These are phyloP conservation scores for Melanitta fusca DNA, from an alignment of 2,797 vertebrate genomes.

Conservation along the genomic window DNA sequence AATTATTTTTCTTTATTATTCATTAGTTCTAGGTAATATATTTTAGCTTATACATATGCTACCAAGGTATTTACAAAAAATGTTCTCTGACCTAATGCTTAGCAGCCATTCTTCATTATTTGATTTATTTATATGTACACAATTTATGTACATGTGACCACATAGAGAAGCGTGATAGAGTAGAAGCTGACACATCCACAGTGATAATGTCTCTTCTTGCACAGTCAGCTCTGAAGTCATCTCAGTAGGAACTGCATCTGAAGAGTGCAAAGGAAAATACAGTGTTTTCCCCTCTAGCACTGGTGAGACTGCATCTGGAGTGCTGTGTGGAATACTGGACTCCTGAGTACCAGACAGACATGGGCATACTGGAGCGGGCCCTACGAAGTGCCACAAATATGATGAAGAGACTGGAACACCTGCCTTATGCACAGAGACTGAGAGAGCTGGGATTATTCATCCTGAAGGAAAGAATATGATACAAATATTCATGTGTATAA, in stretches of 20 bases:
- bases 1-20: slow-evolving; percentile 29
- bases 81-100: neutral
- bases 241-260: neutral
- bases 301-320: neutral
- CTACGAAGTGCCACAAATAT: neutral
- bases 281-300: neutral
- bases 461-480: neutral
- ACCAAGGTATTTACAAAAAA: slow-evolving; percentile 16
- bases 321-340: neutral
- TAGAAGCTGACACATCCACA: neutral
- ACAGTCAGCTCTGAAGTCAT: neutral
- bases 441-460: neutral
- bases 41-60: neutral
- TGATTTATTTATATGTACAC: neutral
- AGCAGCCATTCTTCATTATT: neutral
- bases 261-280: neutral
- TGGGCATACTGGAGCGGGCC: neutral
- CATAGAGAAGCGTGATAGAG: neutral
- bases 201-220: neutral
- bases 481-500: neutral
- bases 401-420: neutral
- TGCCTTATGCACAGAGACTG: neutral
- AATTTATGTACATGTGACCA: neutral
- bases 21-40: slow-evolving; percentile 20
- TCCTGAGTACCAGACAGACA: neutral